phyloP scores from a whole-genome alignment of 2,888 invertebrate species.

The Criorhina ranunculi region DNA sequence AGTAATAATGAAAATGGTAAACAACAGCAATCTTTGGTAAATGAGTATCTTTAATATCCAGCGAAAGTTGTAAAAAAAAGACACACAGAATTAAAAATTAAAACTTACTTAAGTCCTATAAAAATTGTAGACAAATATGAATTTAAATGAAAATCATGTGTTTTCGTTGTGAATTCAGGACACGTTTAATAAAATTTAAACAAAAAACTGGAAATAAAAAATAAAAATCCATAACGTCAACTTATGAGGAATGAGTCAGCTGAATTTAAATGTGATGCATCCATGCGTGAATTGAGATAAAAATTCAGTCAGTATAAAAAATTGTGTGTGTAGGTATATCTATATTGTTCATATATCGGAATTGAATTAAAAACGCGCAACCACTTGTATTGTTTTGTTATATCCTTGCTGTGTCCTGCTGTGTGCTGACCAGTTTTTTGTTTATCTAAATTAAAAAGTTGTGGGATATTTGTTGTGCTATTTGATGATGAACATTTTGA shows the following conservation, averaged over 20 bases:
- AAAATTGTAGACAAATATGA: constrained; percentile 5
- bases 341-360: not conserved
- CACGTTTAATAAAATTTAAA: constrained; percentile 1
- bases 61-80: not conserved
- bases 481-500: not conserved
- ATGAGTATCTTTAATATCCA: constrained; percentile 17
- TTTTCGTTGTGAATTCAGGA: not conserved
- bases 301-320: constrained; percentile 19
- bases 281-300: constrained; percentile 52
- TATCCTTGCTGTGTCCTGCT: constrained; percentile 5
- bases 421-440: not conserved
- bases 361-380: constrained; percentile 32
- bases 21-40: constrained; percentile 37
- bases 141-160: constrained; percentile 21
- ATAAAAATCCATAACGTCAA: constrained; percentile 9
- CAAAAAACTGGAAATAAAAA: not conserved
- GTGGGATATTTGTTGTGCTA: not conserved
- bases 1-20: constrained; percentile 16
- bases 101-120: constrained; percentile 13
- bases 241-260: constrained; percentile 10
- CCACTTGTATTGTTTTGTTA: constrained; percentile 15
- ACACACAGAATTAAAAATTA: not conserved
- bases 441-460: not conserved
- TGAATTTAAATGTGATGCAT: constrained; percentile 1
- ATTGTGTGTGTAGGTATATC: not conserved